A percentile compares a stretch with the other conserved stretches of the same genome.
Evolutionary conservation across 2,797 vertebrate species (phyloP).

Genomic region (Rhynchonycteris naso): DNA sequence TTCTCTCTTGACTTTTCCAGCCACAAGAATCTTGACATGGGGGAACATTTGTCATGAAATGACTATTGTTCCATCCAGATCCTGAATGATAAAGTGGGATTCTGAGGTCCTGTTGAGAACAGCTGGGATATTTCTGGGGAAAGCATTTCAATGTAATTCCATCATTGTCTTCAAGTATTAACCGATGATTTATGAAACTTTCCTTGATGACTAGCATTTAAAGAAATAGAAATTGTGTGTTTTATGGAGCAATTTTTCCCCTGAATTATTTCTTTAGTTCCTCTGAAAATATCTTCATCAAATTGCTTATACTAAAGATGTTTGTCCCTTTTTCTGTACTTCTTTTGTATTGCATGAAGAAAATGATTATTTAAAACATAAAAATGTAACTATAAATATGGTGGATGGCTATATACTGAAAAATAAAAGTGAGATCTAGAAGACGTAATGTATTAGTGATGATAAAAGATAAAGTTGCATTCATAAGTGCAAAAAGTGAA

Average conservation of each 20-base stretch:
- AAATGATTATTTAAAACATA: background rate
- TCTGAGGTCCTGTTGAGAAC: background rate
- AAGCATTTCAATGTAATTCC: slow-evolving; percentile 9
- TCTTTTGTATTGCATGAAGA: background rate
- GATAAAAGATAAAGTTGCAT: background rate
- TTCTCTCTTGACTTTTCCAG: slow-evolving; percentile 8
- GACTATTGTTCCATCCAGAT: background rate
- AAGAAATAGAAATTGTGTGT: slow-evolving; percentile 38
- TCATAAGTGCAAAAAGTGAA: slow-evolving; percentile 13
- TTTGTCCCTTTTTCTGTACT: background rate
- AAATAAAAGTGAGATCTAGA: background rate
- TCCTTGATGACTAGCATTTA: slow-evolving; percentile 36
- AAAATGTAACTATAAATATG: background rate
- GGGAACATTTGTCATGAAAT: slow-evolving; percentile 7
- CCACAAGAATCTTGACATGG: background rate
- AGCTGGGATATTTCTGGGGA: slow-evolving; percentile 24
- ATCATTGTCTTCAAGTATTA: slow-evolving; percentile 56
- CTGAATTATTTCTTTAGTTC: background rate
- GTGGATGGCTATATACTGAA: background rate
- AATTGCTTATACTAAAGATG: background rate
- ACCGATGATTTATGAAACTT: slow-evolving; percentile 26
- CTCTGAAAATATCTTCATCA: background rate
- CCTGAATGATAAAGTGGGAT: background rate
- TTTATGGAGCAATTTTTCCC: background rate
- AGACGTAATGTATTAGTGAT: background rate